Evolutionary conservation across 2,797 vertebrate genomes (phyloP).

Genomic region (Echeneis naucrates): DNA sequence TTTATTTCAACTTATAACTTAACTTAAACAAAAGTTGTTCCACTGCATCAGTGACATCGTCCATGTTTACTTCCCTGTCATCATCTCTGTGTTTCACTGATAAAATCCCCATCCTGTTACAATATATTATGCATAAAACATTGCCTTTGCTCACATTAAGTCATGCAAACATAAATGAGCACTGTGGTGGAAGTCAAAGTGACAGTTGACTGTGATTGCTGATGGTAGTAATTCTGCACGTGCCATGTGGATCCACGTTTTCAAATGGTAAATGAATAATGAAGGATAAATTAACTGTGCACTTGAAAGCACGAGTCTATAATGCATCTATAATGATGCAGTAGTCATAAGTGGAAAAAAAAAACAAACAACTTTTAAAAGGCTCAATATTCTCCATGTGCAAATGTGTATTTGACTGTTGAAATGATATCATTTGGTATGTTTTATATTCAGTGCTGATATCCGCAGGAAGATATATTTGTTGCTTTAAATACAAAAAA

Average conservation of each 20-base stretch:
- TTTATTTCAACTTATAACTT: not conserved
- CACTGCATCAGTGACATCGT: conserved; percentile 10
- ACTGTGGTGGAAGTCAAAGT: conserved; percentile 57
- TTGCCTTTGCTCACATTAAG: conserved; percentile 61
- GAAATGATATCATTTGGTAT: not conserved
- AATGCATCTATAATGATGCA: conserved; percentile 9
- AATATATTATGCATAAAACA: conserved; percentile 68
- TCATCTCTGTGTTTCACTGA: conserved; percentile 28
- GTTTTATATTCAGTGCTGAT: not conserved
- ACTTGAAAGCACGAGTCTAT: conserved; percentile 19
- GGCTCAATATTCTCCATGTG: not conserved
- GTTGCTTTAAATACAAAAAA: not conserved
- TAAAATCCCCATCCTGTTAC: conserved; percentile 39
- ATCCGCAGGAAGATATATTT: not conserved
- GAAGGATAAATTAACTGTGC: conserved; percentile 3
- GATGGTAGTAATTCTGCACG: conserved; percentile 29
- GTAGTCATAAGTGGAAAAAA: not conserved
- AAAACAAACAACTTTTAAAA: not conserved
- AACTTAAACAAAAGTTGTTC: conserved; percentile 14
- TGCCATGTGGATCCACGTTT: conserved; percentile 26
- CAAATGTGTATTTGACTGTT: not conserved
- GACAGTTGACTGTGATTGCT: conserved; percentile 47
- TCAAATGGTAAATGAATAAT: conserved; percentile 36
- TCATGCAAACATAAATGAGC: conserved; percentile 64
- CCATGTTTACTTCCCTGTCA: conserved; percentile 44